Base-by-base conservation (phyloP, 2,113 vertebrate species). In the Heptranchias perlo region DNA sequence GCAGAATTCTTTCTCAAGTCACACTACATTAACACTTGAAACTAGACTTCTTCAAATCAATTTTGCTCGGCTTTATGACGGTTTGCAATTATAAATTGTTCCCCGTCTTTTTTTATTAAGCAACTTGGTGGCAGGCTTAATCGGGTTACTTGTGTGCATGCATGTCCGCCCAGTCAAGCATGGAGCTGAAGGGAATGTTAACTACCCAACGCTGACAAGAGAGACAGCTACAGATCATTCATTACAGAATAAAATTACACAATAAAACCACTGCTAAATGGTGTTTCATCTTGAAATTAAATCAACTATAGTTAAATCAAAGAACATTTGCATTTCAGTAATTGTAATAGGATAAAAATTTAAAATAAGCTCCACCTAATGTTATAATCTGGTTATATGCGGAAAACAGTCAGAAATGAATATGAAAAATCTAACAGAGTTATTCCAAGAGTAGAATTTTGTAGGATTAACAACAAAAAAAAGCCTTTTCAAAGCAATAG, bases 281-380 rank as follows among this genome's bases (percentile, higher is more conserved):
- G 52, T 58, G 25, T 64, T 23, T 44, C 62, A 64, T 39, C n/a
- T 52, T 52, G 13, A 95, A 95, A 73, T 31, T 54, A 73, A 95
- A 67, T 96, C 21, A 93, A 69, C 23, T 58, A 47, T 16, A 62
- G 61, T 96, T 96, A 97, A 97, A 97, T 95, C 96, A 96, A 96
- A 96, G 62, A 96, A 96, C 97, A 97, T 97, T 96, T 96, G 96
- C 96, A 97, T 96, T 69, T 96, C 96, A 97, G 31, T 18, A 54
- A 3, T 82, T 76, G 35, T 64, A n/a, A n/a, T 25, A 76, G 52
- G n/a, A 49, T 91, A 44, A 49, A 73, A 23, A 58, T 67, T 92
- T 91, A 35, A 93, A 97, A 97, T 97, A 39, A 93, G 61, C 31
- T 91, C 28, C 87, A 14, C 2, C 4, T 62, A 39, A 39, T 62